Base-by-base conservation (phyloP, 2,797 vertebrate species). In the Darevskia nairensis region DNA sequence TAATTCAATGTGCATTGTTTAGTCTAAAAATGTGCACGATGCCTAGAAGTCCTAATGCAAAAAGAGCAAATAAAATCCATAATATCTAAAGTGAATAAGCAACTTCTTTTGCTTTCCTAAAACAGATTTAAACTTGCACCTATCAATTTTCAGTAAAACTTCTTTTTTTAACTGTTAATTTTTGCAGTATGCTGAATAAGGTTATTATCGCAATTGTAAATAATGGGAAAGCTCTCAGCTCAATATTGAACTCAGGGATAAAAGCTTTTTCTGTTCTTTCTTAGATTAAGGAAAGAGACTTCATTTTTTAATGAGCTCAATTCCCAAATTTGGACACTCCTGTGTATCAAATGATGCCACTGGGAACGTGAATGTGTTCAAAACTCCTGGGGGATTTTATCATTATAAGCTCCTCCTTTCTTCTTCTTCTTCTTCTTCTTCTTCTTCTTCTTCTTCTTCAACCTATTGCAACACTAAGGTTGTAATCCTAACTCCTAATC, bases 41-140 rank as follows among this genome's bases (percentile, higher is more conserved):
- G 23, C 66, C 61, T 64, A 64, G 61, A 68, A 69, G 41, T 44
- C 64, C 23, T 69, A 83, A 11, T 50, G 27, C 66, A 69, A 83
- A 29, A 69, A 71, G 41, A n/a, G 46, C n/a, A 82, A 82, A 82
- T 71, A 83, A 66, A 83, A 83, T 32, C 27, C 27, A 69, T 27
- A 13, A 29, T 69, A 68, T 82, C 39, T 69, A 69, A 69, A 69
- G 44, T 11, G 8, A 82, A 46, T 23, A 68, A 21, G 64, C 7
- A 46, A 9, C 3, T 21, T 32, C 13, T 83, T 81, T 21, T 21
- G 29, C 17, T 84, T 27, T 59, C 46, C 50, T 74, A 15, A 19
- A 66, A 8, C 27, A 27, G 21, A 81, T 66, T 66, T 81, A 66
- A 81, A 25, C 3, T 25, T 27, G 44, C 15, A 32, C 15, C 69